Conservation (phyloP, 2,797 vertebrate genomes). For the Spatula versicolor region DNA sequence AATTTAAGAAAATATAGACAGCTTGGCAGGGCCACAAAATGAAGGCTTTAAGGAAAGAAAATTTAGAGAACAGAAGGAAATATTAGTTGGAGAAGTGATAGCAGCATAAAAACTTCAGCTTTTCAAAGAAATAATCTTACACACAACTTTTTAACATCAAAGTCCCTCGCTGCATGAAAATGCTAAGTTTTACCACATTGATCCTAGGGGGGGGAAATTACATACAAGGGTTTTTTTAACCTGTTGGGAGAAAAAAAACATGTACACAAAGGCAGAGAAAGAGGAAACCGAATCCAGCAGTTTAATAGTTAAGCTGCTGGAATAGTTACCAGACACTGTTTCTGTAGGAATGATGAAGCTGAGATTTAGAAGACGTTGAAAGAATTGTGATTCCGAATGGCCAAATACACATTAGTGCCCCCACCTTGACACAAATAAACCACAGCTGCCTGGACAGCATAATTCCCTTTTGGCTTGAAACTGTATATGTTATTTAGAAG, state of each 20-base stretch:
- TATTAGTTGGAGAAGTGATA: slow-evolving; percentile 52
- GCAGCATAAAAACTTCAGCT: not conserved
- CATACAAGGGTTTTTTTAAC: not conserved
- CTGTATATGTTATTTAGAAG: slow-evolving; percentile 69
- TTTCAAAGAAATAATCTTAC: not conserved
- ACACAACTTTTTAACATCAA: slow-evolving; percentile 8
- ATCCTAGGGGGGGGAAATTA: not conserved
- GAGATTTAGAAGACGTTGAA: slow-evolving; percentile 72
- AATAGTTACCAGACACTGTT: slow-evolving; percentile 72
- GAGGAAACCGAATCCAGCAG: slow-evolving; percentile 47
- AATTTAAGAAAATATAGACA: slow-evolving; percentile 73
- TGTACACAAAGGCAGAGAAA: not conserved
- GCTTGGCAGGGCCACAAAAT: slow-evolving; percentile 59
- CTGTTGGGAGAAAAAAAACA: not conserved
- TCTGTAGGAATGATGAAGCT: slow-evolving; percentile 73
- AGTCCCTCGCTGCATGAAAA: not conserved
- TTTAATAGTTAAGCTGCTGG: slow-evolving; percentile 63
- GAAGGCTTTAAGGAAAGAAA: slow-evolving; percentile 67
- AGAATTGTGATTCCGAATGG: slow-evolving; percentile 71
- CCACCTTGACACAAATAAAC: slow-evolving; percentile 73
- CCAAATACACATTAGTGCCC: slow-evolving; percentile 73
- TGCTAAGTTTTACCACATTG: not conserved
- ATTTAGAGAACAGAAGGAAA: slow-evolving; percentile 63
- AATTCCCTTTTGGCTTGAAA: slow-evolving; percentile 72
- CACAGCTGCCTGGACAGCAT: slow-evolving; percentile 71